These are phyloP conservation scores for Acanthaster planci DNA, from an alignment of 35 echinoderm and acorn worm species.

Conservation along the genomic window DNA sequence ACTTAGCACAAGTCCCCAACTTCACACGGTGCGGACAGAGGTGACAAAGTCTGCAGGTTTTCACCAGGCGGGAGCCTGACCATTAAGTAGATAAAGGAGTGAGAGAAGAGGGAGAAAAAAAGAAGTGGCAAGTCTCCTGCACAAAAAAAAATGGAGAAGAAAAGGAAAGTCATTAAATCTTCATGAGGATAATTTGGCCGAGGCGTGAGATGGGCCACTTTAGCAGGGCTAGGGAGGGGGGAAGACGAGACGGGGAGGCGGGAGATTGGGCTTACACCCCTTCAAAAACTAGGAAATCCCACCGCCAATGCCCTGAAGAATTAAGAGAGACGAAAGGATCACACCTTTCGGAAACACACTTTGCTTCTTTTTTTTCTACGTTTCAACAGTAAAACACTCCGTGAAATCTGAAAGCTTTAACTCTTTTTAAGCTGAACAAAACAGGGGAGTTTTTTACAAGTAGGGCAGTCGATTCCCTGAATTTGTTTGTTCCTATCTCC, in stretches of 20 bases:
- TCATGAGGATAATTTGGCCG: slow-evolving; percentile 17
- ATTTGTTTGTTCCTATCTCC: too few species aligned
- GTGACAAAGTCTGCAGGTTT: background rate
- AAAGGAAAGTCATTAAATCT: background rate
- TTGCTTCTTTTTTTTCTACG: too few species aligned
- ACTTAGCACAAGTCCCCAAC: slow-evolving; percentile 1
- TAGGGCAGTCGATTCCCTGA: too few species aligned
- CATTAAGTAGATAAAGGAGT: background rate
- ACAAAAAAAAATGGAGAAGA: background rate
- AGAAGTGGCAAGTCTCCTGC: too few species aligned
- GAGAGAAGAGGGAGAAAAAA: too few species aligned
- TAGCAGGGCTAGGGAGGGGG: background rate
- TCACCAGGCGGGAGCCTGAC: background rate
- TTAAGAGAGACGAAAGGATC: too few species aligned
- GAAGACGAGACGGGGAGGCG: background rate
- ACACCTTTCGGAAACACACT: too few species aligned
- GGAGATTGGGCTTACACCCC: background rate
- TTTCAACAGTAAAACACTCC: too few species aligned
- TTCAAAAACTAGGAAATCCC: background rate
- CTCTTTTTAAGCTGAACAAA: too few species aligned
- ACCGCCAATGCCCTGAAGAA: background rate
- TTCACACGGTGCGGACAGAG: slow-evolving; percentile 7
- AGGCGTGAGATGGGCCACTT: slow-evolving; percentile 17
- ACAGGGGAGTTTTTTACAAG: too few species aligned
- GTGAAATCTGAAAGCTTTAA: too few species aligned